Evolutionary conservation across 2,888 invertebrate genomes (phyloP).

Genomic region (Parnassius mnemosyne): DNA sequence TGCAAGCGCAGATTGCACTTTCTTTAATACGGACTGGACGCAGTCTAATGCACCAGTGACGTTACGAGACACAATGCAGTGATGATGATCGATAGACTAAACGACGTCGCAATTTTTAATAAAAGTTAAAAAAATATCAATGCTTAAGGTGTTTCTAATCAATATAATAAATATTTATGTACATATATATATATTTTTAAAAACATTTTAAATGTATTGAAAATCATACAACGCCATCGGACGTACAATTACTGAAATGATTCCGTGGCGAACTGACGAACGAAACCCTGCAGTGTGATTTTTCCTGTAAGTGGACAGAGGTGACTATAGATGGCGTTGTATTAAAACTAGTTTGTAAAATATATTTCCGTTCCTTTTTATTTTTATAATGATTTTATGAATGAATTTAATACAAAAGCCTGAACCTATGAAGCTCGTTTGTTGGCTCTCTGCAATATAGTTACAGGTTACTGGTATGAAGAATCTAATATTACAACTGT

Average conservation of each 20-base stretch:
- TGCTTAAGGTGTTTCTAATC: too few species aligned
- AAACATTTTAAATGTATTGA: not conserved
- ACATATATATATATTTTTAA: too few species aligned
- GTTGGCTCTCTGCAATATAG: too few species aligned
- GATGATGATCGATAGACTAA: constrained; percentile 40
- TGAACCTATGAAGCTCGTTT: too few species aligned
- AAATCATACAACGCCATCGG: constrained; percentile 27
- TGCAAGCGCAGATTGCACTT: constrained; percentile 2
- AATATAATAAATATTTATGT: too few species aligned
- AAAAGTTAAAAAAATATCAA: not conserved
- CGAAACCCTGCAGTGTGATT: not conserved
- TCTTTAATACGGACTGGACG: constrained; percentile 37
- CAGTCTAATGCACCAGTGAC: constrained; percentile 65
- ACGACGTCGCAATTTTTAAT: not conserved
- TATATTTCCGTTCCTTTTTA: not conserved
- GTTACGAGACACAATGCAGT: constrained; percentile 40
- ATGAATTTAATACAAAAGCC: too few species aligned
- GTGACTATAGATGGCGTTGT: constrained; percentile 32
- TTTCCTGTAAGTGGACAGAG: not conserved
- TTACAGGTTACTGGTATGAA: too few species aligned
- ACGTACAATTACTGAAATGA: constrained; percentile 15
- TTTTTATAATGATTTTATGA: too few species aligned
- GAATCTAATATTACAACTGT: too few species aligned
- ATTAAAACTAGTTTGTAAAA: not conserved
- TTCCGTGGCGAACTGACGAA: not conserved